Conservation (phyloP, 2,113 vertebrate species). For the Oenanthe oenanthe region DNA sequence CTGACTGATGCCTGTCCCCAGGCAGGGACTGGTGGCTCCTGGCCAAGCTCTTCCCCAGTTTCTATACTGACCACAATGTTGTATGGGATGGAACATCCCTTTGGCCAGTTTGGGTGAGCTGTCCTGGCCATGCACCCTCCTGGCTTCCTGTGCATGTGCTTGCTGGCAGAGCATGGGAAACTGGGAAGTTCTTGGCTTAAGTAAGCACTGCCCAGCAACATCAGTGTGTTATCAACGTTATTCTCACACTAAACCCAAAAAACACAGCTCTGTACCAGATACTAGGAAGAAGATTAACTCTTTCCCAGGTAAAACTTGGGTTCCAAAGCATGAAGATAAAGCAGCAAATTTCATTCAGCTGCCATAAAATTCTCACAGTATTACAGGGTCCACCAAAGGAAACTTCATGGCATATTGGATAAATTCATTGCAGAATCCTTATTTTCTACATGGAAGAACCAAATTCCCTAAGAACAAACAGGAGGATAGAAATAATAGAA, state of each 20-base stretch:
- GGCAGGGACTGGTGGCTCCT: background rate
- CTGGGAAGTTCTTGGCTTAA: background rate
- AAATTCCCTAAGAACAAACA: background rate
- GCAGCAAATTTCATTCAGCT: background rate
- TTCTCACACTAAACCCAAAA: background rate
- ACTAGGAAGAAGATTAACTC: background rate
- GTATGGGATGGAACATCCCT: background rate
- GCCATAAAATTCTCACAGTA: background rate
- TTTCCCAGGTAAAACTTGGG: background rate
- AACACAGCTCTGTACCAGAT: background rate
- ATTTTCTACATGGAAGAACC: background rate
- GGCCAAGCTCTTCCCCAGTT: background rate
- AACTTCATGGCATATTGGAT: background rate
- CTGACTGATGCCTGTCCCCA: background rate
- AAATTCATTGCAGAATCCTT: background rate
- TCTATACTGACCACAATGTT: rapidly evolving
- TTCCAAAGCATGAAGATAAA: background rate
- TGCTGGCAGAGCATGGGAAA: rapidly evolving
- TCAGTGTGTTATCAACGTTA: background rate
- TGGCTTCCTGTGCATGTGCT: background rate
- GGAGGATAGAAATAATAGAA: background rate
- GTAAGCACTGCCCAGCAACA: background rate
- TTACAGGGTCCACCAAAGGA: background rate
- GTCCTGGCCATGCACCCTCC: background rate
- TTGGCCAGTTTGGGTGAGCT: background rate